Base-by-base conservation (phyloP, 2,888 invertebrate species). In the Lasioglossum morio region DNA sequence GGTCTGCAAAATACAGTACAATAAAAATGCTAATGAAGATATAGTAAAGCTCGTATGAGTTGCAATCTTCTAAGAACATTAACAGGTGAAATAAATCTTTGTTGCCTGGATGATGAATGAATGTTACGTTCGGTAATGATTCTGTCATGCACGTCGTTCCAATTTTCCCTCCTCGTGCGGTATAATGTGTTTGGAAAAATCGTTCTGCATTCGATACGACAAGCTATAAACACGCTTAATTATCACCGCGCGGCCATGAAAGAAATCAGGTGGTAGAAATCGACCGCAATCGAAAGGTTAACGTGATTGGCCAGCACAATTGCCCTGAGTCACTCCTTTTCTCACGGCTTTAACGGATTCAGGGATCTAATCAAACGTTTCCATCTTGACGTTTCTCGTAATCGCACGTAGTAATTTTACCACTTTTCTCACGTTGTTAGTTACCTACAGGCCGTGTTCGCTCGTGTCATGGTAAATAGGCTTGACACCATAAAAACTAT, bases 271-370 rank as follows among this genome's bases (percentile, higher is more conserved):
- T 46, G 46, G 7, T 37, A n/a, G 57, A 40, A 60, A 37, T 34
- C 46, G 12, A 60, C 12, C n/a, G 7, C 7, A 34, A 66, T 69
- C 76, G 48, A 81, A 79, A 77, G 66, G 70, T 79, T 46, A 83
- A 79, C 76, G 76, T 34, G n/a, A 60, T 30, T 40, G 27, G 40
- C 30, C 14, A 7, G 48, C 43, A 27, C 48, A 72, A 79, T 81
- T 86, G 75, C 43, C 66, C 75, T 66, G 84, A 86, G 57, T 81
- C 75, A 72, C 34, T 69, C 40, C 23, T 72, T 81, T 81, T 86
- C 85, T 66, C 86, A 78, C 81, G 81, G 30, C 72, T 66, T 66
- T 16, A 40, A 78, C 82, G 57, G 60, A 78, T 70, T 73, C 66
- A 23, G 34, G 14, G 40, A 79, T 84, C 80, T 81, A 78, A 86